Conservation (phyloP, 2,888 invertebrate genomes). For the Rhagonycha fulva region DNA sequence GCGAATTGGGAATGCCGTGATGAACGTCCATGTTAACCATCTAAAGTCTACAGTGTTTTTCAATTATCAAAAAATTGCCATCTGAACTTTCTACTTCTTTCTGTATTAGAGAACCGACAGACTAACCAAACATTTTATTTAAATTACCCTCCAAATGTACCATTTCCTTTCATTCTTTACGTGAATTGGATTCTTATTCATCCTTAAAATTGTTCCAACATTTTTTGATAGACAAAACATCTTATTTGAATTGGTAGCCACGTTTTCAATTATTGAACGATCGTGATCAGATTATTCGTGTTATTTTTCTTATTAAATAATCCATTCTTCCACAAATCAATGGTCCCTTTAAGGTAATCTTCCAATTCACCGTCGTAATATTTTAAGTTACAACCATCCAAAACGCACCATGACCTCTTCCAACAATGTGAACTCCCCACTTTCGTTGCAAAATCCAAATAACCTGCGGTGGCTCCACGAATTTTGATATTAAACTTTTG, state of each 20-base stretch:
- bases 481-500: neutral
- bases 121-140: too few relatives aligned
- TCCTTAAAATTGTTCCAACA: neutral
- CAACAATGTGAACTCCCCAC: neutral
- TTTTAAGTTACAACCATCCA: neutral
- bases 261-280: neutral
- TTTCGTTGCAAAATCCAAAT: neutral
- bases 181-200: too few relatives aligned
- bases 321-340: neutral
- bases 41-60: too few relatives aligned
- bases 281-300: neutral
- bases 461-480: neutral
- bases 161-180: too few relatives aligned
- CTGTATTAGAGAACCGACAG: too few relatives aligned
- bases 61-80: too few relatives aligned
- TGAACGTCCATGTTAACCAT: too few relatives aligned
- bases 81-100: too few relatives aligned
- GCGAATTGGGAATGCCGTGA: too few relatives aligned
- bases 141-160: too few relatives aligned
- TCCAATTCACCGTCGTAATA: neutral
- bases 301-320: neutral
- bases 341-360: neutral
- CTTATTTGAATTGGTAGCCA: neutral
- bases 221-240: neutral
- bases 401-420: neutral